Base-by-base conservation (phyloP, 2,113 vertebrate genomes). In the Austrofundulus limnaeus region DNA sequence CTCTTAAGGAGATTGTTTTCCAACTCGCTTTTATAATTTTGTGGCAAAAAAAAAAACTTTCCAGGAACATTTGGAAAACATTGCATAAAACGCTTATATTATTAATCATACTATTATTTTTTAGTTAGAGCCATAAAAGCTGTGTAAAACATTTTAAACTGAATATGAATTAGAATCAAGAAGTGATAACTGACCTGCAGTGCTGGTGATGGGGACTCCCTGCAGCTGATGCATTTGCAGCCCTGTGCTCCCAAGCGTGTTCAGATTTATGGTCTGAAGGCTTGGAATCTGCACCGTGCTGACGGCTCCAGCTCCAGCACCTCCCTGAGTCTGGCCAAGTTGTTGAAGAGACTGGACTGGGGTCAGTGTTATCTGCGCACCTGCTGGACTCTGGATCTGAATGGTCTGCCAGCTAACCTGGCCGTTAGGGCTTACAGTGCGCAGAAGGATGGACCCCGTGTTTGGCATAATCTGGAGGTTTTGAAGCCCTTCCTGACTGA, bases 361-460 rank as follows among this genome's bases (percentile, higher is more conserved):
- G 31, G 96, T 95, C 87, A 99, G 85, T 1, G 97, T 96, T 91
- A 99, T 96, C 92, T 98, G 97, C 0, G 95, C 87, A 50, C 96
- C 95, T 13, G 94, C 78, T 0, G 96, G 94, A 82, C 93, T 98
- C 85, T 98, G 96, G 73, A 99, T 91, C 90, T 99, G 97, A 81
- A 98, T 92, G 46, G 96, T 98, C 74, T 98, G 97, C 96, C 96
- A 98, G 89, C 94, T 98, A 61, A 99, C 93, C 83, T 99, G 96
- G 55, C 97, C 97, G 11, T 96, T 96, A 23, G 96, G 95, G 5
- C 94, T 94, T 21, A 98, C 91, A 0, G 96, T 97, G 64, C 96
- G 94, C 86, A 99, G 92, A 69, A 98, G 92, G 85, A 98, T 95
- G 52, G 96, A 94, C 11, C 95, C 92, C 0, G 95, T 90, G 75